Base-by-base conservation (phyloP, 2,888 invertebrate species). In the Psylliodes chrysocephalus region DNA sequence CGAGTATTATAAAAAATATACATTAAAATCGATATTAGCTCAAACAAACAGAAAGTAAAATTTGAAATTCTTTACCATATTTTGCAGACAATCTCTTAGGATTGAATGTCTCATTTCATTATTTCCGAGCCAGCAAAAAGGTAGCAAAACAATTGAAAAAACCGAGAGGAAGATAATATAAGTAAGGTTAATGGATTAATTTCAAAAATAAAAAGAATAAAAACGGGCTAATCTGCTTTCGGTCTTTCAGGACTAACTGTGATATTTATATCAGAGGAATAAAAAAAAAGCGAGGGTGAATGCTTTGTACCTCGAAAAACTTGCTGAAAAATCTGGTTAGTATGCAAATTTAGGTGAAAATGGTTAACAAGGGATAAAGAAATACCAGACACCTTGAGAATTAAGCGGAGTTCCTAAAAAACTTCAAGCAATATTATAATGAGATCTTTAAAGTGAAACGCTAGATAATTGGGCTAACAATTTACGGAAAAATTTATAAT, bases 271-370 rank as follows among this genome's bases (percentile, higher is more conserved):
- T 60, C 64, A 55, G 42, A 19, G 25, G 19, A 49, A 15, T 30
- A 49, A 49, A 49, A 49, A 49, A 49, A 56, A 49, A 59, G 52
- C 54, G 54, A 63, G 64, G 56, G 61, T 56, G 55, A 61, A 56
- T 5, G 38, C 47, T 28, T 49, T 35, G 54, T 66, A 63, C 61
- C 68, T 65, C 66, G 64, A 64, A 63, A n/a, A 63, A 71, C 66
- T 70, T 67, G 49, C 66, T 66, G 66, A 71, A 70, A 71, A 71
- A 71, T 70, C 64, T 66, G 60, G 67, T 70, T 60, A 69, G 64
- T 66, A 70, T 70, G 71, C 67, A 70, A 71, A 69, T 70, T 40
- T 65, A 70, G 54, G 66, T 42, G 57, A 59, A 61, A 70, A 67
- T 64, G 64, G 63, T 70, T 69, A 68, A 67, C 71, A 66, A 54